Conservation (phyloP, 2,113 vertebrate genomes). For the Hystrix brachyura region DNA sequence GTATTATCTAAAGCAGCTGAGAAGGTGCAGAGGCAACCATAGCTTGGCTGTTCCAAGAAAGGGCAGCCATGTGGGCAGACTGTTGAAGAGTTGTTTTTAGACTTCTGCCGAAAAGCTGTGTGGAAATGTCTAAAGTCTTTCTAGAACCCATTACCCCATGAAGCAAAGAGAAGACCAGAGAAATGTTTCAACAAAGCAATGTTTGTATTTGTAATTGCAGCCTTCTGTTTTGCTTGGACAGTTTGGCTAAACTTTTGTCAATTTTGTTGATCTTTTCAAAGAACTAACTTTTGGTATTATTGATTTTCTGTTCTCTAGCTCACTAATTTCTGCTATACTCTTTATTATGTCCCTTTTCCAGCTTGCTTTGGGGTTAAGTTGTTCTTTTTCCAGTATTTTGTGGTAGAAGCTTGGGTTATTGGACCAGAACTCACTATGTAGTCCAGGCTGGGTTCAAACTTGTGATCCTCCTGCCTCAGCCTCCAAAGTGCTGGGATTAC, state of each 20-base stretch:
- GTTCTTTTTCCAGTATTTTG: not conserved
- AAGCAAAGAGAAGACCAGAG: not conserved
- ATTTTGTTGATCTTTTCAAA: conserved; percentile 39
- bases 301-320: not conserved
- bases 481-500: not conserved
- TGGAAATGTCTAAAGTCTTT: not conserved
- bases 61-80: not conserved
- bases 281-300: not conserved
- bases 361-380: not conserved
- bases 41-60: not conserved
- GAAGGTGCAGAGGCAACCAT: not conserved
- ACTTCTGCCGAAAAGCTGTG: not conserved
- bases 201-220: not conserved
- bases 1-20: not conserved
- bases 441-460: not conserved
- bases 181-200: not conserved
- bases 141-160: not conserved
- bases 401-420: not conserved
- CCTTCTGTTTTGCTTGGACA: not conserved
- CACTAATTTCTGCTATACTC: not conserved
- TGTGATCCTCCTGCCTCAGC: not conserved
- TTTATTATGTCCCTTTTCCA: not conserved
- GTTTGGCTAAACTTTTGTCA: not conserved
- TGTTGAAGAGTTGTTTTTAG: not conserved
- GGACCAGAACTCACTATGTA: not conserved